These are phyloP conservation scores for Phaonia tiefii DNA, from an alignment of 2,888 invertebrate genomes.

Conservation along the genomic window DNA sequence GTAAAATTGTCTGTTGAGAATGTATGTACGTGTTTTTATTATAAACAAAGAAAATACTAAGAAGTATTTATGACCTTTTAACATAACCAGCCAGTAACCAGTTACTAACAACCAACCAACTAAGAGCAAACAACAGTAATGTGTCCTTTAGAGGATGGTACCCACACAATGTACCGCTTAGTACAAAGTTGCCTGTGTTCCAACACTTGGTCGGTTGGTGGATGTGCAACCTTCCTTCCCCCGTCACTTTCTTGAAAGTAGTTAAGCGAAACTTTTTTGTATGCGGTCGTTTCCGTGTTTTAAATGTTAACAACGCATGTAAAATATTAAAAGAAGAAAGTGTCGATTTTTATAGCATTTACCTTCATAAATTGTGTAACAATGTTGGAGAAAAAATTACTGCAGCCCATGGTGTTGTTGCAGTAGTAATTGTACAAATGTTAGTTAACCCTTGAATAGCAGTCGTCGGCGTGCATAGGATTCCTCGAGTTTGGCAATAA, in stretches of 20 bases:
- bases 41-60: slow-evolving; percentile 39
- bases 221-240: not conserved
- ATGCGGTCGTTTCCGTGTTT: not conserved
- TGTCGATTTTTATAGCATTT: slow-evolving; percentile 53
- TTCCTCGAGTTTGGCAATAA: too few relatives aligned
- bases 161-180: not conserved
- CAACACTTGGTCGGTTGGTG: too few relatives aligned
- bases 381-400: slow-evolving; percentile 21
- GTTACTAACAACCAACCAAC: too few relatives aligned
- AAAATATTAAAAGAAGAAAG: not conserved
- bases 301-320: slow-evolving; percentile 12
- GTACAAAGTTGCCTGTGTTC: not conserved
- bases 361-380: slow-evolving; percentile 46
- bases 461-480: too few relatives aligned
- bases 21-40: slow-evolving; percentile 51
- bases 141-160: slow-evolving; percentile 19
- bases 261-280: slow-evolving; percentile 24
- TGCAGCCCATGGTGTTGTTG: not conserved
- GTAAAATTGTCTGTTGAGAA: not conserved
- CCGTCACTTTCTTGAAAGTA: not conserved
- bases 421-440: too few relatives aligned
- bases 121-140: slow-evolving; percentile 4
- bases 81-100: slow-evolving; percentile 24
- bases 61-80: slow-evolving; percentile 47
- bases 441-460: too few relatives aligned